Evolutionary conservation across 2,797 vertebrate species (phyloP).

Genomic region (Tympanoctomys barrerae): DNA sequence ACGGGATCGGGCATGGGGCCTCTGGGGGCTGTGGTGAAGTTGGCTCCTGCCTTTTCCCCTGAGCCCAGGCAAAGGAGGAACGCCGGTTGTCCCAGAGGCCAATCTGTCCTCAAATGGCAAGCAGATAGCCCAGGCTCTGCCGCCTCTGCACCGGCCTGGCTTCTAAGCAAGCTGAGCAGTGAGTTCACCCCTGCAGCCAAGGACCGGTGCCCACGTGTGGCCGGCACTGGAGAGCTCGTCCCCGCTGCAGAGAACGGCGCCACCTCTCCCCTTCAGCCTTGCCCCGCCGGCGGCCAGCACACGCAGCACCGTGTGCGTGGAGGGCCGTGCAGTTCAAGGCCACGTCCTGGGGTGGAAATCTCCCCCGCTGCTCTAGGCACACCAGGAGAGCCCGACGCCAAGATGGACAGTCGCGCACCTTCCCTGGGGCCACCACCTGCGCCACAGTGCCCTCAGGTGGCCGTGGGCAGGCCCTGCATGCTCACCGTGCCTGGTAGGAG

Average conservation of each 20-base stretch:
- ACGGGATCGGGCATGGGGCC: too few species aligned
- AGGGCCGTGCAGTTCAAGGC: rapidly evolving
- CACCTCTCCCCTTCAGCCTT: rapidly evolving
- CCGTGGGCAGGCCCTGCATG: neutral
- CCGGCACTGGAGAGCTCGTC: rapidly evolving
- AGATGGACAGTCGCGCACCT: neutral
- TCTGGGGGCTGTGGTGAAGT: neutral
- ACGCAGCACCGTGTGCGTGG: rapidly evolving
- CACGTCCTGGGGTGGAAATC: neutral
- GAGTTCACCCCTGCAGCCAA: neutral
- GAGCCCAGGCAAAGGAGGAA: neutral
- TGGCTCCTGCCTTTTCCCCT: neutral
- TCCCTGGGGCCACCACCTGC: neutral
- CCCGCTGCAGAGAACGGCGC: neutral
- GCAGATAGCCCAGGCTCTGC: neutral
- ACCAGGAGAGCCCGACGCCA: rapidly evolving
- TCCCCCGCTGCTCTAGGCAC: neutral
- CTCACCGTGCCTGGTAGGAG: too few species aligned
- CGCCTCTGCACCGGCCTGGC: rapidly evolving
- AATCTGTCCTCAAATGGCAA: rapidly evolving
- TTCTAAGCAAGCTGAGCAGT: neutral
- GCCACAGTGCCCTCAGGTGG: conserved; percentile 55
- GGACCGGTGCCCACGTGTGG: rapidly evolving
- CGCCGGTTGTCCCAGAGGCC: rapidly evolving
- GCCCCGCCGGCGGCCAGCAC: rapidly evolving